These are phyloP conservation scores for Karalla daura DNA, from an alignment of 2,797 vertebrate species.

Conservation along the genomic window DNA sequence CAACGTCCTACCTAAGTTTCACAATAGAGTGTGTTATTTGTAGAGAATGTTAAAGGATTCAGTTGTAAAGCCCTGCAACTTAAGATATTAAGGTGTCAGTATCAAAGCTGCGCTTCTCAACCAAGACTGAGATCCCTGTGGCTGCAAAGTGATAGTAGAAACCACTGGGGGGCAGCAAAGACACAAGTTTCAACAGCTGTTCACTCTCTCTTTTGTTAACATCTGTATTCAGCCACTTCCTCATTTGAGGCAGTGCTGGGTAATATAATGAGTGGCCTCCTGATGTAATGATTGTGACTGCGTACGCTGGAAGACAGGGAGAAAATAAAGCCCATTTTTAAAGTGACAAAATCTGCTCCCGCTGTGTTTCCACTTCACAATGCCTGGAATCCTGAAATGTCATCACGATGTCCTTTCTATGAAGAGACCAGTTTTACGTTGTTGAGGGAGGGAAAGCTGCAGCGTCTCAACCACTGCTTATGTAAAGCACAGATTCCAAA, in stretches of 20 bases:
- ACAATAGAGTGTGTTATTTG: no score
- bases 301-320: neutral
- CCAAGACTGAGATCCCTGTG: no score
- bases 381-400: neutral
- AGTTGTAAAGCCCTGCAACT: no score
- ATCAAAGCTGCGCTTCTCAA: no score
- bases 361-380: neutral
- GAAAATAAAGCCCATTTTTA: neutral
- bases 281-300: neutral
- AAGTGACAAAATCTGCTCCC: neutral
- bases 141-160: neutral
- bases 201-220: neutral
- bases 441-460: neutral
- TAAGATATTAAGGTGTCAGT: no score
- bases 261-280: no score
- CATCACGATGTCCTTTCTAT: neutral
- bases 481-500: neutral
- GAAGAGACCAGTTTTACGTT: neutral
- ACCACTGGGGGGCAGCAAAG: no score
- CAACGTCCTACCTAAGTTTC: no score
- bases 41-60: no score
- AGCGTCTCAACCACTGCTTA: neutral
- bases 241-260: neutral
- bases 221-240: no score
- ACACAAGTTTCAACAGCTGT: no score